Evolutionary conservation across 2,797 vertebrate genomes (phyloP), one percentile per base, ranked within the genome.

Genomic region (Coccyzus lansbergi): DNA sequence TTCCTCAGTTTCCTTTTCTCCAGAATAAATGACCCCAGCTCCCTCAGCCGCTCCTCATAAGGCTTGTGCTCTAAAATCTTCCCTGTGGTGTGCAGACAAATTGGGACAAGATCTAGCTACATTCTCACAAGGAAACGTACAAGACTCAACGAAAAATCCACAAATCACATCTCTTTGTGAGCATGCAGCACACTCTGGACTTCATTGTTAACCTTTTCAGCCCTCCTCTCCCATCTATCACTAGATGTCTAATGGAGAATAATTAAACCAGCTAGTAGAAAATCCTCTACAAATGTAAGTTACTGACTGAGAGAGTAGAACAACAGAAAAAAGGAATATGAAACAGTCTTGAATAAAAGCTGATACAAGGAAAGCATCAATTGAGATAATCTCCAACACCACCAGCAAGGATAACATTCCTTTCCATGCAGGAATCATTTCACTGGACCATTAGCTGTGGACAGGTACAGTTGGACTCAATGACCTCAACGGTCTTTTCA

Each of bases 161-260:
- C 15, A 58, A 20, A 68, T 53, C 65, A 19, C 31, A 8, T 36
- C 33, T n/a, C 14, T 44, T 6, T 12, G 46, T 40, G 53, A 88
- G 24, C 5, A 5, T 48, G 26, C 5, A 8, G 8, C 25, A 29
- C 0, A 2, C 4, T 88, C 38, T 20, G 48, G 60, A 21, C 56
- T 26, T 40, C 67, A 29, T 3, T 14, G 48, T 16, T 42, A 22
- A 13, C 10, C n/a, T 64, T 75, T 69, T 33, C 4, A n/a, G 58
- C 44, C 16, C 31, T 64, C 34, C 52, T 48, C 26, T 80, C 65
- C 40, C 65, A 70, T 81, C 83, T 36, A 77, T 44, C 77, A 40
- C 26, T 0, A 52, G 6, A 49, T 34, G 46, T 63, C 72, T 81
- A 92, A 59, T 29, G 10, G 55, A 78, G 72, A 78, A 36, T 67